These are phyloP conservation scores for Hyppa rectilinea DNA, from an alignment of 2,888 invertebrate species.

Conservation along the genomic window DNA sequence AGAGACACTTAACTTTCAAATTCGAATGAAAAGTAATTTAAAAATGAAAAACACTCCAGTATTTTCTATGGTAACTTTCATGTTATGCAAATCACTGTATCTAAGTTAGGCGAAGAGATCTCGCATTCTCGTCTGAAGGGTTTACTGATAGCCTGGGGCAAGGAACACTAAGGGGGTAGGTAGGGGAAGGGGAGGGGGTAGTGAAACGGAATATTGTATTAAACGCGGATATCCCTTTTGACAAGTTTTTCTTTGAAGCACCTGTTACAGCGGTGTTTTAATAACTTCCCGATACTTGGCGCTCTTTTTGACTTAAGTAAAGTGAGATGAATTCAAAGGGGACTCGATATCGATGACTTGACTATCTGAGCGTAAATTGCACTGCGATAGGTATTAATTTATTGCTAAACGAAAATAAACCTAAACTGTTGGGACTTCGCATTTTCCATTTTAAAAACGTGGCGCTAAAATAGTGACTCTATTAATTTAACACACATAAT, in stretches of 20 bases:
- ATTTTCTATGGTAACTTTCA: constrained; percentile 52
- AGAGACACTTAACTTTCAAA: constrained; percentile 30
- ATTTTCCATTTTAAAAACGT: not conserved
- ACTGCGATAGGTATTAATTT: not conserved
- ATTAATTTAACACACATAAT: no score
- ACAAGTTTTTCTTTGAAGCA: constrained; percentile 71
- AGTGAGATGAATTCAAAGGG: constrained; percentile 23
- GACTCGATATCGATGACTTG: constrained; percentile 10
- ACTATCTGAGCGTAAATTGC: constrained; percentile 9
- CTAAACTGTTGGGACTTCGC: not conserved
- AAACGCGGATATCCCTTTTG: constrained; percentile 64
- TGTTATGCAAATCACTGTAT: constrained; percentile 68
- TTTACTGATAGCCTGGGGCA: constrained; percentile 55
- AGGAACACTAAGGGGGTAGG: not conserved
- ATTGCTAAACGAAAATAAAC: not conserved
- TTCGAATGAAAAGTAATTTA: constrained; percentile 41
- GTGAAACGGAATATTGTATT: constrained; percentile 70
- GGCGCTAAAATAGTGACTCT: no score
- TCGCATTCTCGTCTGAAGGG: constrained; percentile 60
- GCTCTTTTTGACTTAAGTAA: constrained; percentile 36
- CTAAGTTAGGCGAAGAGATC: constrained; percentile 65
- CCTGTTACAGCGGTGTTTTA: constrained; percentile 65
- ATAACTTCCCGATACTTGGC: constrained; percentile 56
- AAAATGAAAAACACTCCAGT: constrained; percentile 41
- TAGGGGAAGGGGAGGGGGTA: not conserved